These are phyloP conservation scores for Anhinga rufa DNA, from an alignment of 2,113 vertebrate species.

Conservation along the genomic window DNA sequence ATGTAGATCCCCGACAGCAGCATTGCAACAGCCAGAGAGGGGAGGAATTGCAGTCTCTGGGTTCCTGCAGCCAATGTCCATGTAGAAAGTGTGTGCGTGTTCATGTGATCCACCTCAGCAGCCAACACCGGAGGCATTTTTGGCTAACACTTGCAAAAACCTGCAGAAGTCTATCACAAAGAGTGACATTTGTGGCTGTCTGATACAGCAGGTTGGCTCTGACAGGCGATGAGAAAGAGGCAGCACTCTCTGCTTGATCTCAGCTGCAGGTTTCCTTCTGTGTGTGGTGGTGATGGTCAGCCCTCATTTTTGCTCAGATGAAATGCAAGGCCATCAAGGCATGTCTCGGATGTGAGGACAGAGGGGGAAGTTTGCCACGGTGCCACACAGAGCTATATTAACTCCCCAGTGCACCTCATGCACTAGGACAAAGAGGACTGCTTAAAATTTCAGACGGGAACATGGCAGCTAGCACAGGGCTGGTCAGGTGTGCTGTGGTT, in stretches of 20 bases:
- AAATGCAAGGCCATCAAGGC: neutral
- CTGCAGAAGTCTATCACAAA: neutral
- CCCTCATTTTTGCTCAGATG: neutral
- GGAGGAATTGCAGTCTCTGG: neutral
- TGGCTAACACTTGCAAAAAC: neutral
- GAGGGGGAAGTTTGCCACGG: neutral
- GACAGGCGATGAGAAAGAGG: neutral
- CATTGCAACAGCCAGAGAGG: neutral
- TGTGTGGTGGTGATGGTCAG: fast-evolving
- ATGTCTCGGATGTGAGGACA: neutral
- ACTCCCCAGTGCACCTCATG: neutral
- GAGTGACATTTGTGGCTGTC: neutral
- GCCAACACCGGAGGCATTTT: neutral
- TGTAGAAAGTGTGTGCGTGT: neutral
- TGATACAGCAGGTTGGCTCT: neutral
- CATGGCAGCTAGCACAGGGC: neutral
- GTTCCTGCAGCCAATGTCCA: fast-evolving
- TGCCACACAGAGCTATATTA: neutral
- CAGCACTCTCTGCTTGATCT: neutral
- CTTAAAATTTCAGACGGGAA: neutral
- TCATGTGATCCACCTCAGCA: neutral
- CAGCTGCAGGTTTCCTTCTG: neutral
- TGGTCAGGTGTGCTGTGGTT: neutral
- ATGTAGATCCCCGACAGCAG: neutral
- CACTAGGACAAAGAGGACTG: neutral